Evolutionary conservation across 2,797 vertebrate genomes (phyloP), one percentile per base, ranked within the genome.

Genomic region (Cheirogaleus major): DNA sequence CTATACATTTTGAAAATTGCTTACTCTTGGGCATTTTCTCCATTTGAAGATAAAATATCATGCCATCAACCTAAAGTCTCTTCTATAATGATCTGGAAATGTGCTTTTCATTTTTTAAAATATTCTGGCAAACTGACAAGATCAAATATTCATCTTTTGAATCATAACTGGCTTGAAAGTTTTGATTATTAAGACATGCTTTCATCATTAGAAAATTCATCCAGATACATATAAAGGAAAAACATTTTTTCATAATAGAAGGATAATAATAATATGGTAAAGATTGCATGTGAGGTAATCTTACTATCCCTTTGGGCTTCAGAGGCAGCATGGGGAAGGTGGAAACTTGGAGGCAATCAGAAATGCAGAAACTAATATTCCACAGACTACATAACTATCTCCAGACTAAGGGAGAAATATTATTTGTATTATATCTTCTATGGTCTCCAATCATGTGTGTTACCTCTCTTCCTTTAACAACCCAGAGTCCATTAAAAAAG

Each of bases 1-100:
- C 88, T 96, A 97, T 97, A 93, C 83, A 97, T 94, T 98, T 97
- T 65, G 95, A 93, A 97, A 97, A 95, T 88, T 97, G n/a, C 85
- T 98, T 97, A 93, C 91, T 97, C 69, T 96, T 97, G 75, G 92
- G 73, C 35, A 94, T 97, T 98, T 96, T 92, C 52, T 82, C 78
- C 48, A 96, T 96, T 96, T 75, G 38, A 91, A 95, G 84, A 87
- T 89, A 95, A 98, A 96, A 52, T 95, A 85, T 59, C 1, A 27
- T 96, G 25, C 80, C 65, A 93, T 95, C 97, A 97, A 93, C 23
- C 18, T 95, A 32, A 92, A 90, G 41, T 95, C 81, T 96, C 50
- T 94, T 43, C 92, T 95, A 90, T 75, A 92, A 96, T 93, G 92
- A 96, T 90, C 52, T 35, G 86, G 93, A 72, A 82, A 95, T 38